These are phyloP conservation scores for Crocallis elinguaria DNA, from an alignment of 2,888 invertebrate genomes.

Conservation along the genomic window DNA sequence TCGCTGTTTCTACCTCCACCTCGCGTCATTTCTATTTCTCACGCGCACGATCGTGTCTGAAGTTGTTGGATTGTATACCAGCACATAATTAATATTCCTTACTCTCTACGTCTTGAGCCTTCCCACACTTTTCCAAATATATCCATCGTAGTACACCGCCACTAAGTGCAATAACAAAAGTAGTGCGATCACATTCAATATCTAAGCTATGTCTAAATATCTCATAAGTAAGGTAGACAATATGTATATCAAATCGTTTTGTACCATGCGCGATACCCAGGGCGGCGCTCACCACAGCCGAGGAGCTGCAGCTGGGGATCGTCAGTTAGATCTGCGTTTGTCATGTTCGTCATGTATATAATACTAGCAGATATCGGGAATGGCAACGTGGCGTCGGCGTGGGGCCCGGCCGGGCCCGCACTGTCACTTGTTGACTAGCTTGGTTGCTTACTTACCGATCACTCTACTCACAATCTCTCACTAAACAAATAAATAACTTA, in stretches of 20 bases:
- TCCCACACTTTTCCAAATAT: constrained; percentile 35
- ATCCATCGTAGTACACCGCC: constrained; percentile 40
- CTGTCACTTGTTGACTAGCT: constrained; percentile 79
- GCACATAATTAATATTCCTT: constrained; percentile 49
- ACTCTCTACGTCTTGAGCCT: constrained; percentile 57
- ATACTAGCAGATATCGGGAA: constrained; percentile 62
- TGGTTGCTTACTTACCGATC: constrained; percentile 76
- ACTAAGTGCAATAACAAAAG: constrained; percentile 65
- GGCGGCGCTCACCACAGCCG: constrained; percentile 38
- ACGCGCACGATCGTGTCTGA: neutral
- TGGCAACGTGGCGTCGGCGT: constrained; percentile 71
- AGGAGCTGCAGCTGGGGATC: constrained; percentile 52
- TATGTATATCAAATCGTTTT: constrained; percentile 73
- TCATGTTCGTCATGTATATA: constrained; percentile 57
- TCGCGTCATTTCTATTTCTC: neutral
- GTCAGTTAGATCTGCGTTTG: constrained; percentile 49
- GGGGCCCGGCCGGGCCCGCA: constrained; percentile 45
- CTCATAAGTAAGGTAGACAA: constrained; percentile 60
- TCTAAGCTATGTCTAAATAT: constrained; percentile 61
- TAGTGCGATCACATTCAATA: constrained; percentile 73
- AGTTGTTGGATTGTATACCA: constrained; percentile 2
- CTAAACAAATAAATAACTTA: constrained; percentile 83
- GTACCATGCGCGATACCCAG: constrained; percentile 55
- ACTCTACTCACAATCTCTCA: constrained; percentile 69
- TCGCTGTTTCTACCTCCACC: no score